phyloP scores from a whole-genome alignment of 2,113 vertebrate genomes.

The Prietella phreatophila region DNA sequence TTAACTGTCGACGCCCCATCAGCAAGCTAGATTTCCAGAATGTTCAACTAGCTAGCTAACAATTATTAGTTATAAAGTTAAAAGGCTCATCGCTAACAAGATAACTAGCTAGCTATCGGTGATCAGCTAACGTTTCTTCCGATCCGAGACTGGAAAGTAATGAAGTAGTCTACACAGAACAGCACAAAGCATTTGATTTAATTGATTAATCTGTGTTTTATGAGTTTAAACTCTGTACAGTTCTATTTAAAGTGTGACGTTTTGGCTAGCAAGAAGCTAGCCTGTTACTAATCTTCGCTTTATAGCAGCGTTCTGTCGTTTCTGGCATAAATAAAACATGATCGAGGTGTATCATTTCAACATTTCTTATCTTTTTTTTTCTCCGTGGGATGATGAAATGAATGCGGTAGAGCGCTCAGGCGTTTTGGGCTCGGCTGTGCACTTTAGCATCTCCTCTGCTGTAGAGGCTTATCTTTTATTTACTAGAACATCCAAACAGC shows the following conservation, averaged over 20 bases:
- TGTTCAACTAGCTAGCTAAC: not conserved
- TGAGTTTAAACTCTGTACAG: not conserved
- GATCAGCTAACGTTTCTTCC: not conserved
- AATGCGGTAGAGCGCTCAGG: not conserved
- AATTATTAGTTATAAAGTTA: too few species aligned
- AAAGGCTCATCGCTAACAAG: not conserved
- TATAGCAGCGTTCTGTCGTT: not conserved
- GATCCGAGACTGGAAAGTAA: too few species aligned
- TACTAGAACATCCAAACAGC: not conserved
- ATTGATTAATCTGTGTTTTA: not conserved
- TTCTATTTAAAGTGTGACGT: not conserved
- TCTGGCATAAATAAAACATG: not conserved
- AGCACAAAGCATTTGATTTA: too few species aligned
- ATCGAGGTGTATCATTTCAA: not conserved
- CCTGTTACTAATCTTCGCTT: not conserved
- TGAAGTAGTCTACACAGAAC: too few species aligned
- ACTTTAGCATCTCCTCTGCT: not conserved
- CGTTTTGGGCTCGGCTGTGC: not conserved
- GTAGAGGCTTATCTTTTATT: constrained; percentile 12
- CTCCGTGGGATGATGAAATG: not conserved
- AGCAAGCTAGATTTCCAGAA: too few species aligned
- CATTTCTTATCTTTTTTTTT: not conserved
- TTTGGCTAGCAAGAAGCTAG: not conserved
- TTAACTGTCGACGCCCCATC: too few species aligned
- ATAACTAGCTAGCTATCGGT: not conserved